Base-by-base conservation (phyloP, 2,888 invertebrate species). In the Phalangium opilio region DNA sequence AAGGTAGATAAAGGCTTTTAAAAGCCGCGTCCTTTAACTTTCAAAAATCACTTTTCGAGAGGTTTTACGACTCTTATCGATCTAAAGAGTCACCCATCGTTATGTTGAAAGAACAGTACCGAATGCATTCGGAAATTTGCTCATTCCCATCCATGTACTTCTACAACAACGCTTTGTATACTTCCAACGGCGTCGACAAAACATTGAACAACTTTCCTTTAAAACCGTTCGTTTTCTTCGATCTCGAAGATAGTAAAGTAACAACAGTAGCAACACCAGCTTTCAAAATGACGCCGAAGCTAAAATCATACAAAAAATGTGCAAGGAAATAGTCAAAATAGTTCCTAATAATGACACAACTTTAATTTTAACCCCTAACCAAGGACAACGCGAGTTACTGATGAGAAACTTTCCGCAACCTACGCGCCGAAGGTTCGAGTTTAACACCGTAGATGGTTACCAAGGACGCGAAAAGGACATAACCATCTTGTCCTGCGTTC, bases 381-480 rank as follows among this genome's bases (percentile, higher is more conserved):
- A 73, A 43, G 71, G 71, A 45, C 82, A 83, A 57, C 75, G 62
- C 45, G 36, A 40, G 1, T 34, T 51, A n/a, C 14, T 38, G 10
- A 17, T 14, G 38, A 38, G 14, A 38, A 4, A 27, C 8, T 27
- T 27, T 27, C 8, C 27, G 8, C 8, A 4, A 27, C 4, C 5
- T 8, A 27, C 27, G 5, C 5, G 8, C 8, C 4, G 4, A 4
- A 4, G 27, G 8, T 27, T 27, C 27, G 71, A 76, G 57, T 75
- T 80, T 48, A 78, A 79, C 61, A 84, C 84, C 1, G 78, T 86
- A 41, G 85, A 86, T 67, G 78, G 82, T 53, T 87, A 83, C 68
- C 89, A 90, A 67, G 90, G 90, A 0, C 76, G 82, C 62, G 86
- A 91, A 70, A 77, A 81, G 49, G 87, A 89, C 66, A 74, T 90